Evolutionary conservation across 2,113 vertebrate genomes (phyloP), one percentile per base, ranked within the genome.

Genomic region (Boleophthalmus pectinirostris): DNA sequence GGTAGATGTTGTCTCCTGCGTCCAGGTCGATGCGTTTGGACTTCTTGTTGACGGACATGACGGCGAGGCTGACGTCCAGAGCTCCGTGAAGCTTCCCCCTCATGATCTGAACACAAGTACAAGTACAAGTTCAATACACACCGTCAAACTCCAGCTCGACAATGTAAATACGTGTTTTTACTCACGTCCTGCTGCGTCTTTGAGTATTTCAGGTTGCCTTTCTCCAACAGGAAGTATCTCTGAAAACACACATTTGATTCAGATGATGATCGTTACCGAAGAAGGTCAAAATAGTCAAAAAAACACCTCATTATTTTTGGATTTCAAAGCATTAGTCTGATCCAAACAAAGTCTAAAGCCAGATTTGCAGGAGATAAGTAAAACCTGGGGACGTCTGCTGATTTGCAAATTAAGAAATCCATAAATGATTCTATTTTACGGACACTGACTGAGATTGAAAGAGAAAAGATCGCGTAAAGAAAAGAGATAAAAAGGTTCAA

Each of bases 41-140:
- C 84, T 96, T 97, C 88, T 94, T 96, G 86, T 98, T 98, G 86
- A 98, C 80, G 15, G 96, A 97, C 96, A 98, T 95, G 77, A 98
- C 96, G 0, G 97, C 95, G 9, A 94, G 82, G 21, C 97, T 95
- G 88, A 98, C 84, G 0, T 98, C 94, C 14, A 98, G 91, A 66
- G 96, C 93, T 0, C 96, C 97, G 0, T 96, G 96, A 23, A 96
- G 90, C 72, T 97, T 98, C 51, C 96, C 96, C 84, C 93, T 95
- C 65, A 91, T 83, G 29, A 97, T 89, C 96, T 97, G 12, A 38
- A 38, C 33, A 64, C 33, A 64, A 82, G 74, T 6, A 68, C 8
- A n/a, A n/a, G n/a, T n/a, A n/a, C n/a, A n/a, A n/a, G 1, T 20
- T 45, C 51, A 61, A 5, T 61, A 54, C 25, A 16, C 14, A 15